These are phyloP conservation scores for Epsilonema sp. DNA, from an alignment of 2,888 invertebrate genomes.

Conservation along the genomic window DNA sequence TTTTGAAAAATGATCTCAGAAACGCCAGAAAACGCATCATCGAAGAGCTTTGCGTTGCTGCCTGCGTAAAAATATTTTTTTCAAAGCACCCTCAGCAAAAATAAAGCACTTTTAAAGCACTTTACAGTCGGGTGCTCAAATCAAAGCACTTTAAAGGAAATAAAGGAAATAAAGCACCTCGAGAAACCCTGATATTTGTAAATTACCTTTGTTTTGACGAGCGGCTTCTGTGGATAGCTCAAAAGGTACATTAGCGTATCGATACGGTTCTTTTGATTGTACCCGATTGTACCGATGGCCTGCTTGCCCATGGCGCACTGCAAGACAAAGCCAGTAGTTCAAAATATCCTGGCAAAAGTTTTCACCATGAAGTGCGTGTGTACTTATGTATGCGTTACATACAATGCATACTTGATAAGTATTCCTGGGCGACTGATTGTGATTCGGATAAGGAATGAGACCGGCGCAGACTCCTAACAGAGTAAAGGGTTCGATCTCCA, in stretches of 20 bases:
- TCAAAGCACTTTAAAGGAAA: background rate
- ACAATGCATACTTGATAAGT: no score
- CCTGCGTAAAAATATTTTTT: constrained; percentile 21
- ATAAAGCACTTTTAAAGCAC: no score
- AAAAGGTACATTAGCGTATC: constrained; percentile 89
- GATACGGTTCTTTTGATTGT: constrained; percentile 87
- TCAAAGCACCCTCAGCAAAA: no score
- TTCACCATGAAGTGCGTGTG: no score
- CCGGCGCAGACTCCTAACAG: constrained; percentile 94
- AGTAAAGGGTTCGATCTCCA: constrained; percentile 89
- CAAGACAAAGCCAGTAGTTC: no score
- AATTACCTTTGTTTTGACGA: constrained; percentile 60
- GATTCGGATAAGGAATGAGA: constrained; percentile 91
- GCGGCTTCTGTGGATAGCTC: constrained; percentile 82
- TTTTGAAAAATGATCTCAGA: no score
- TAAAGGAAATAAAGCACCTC: no score
- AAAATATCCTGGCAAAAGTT: no score
- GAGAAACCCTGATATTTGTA: no score
- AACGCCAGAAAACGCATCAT: no score
- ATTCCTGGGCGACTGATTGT: constrained; percentile 57
- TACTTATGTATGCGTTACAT: no score
- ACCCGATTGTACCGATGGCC: constrained; percentile 93
- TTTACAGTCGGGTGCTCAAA: constrained; percentile 17
- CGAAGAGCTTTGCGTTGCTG: constrained; percentile 73
- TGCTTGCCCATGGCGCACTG: constrained; percentile 99